These are phyloP conservation scores for Hypothenemus hampei DNA, from an alignment of 1,140 invertebrate genomes.

Conservation along the genomic window DNA sequence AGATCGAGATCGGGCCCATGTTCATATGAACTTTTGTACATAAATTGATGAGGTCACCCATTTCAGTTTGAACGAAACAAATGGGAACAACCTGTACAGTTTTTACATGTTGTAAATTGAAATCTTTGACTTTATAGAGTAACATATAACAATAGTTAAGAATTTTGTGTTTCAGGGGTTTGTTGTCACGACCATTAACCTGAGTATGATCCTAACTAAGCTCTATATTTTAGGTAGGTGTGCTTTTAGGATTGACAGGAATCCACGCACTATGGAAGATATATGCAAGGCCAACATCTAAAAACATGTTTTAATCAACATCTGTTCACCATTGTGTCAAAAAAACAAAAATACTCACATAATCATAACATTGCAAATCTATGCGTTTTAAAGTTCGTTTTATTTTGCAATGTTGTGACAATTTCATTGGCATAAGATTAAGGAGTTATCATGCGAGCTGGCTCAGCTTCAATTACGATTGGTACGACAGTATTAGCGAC, in stretches of 20 bases:
- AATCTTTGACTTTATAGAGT: too few relatives aligned
- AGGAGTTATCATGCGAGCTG: conserved; percentile 50
- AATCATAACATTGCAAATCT: conserved; percentile 52
- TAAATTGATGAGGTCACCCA: too few relatives aligned
- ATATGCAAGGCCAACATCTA: conserved; percentile 58
- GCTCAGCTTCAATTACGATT: conserved; percentile 44
- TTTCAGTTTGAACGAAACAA: too few relatives aligned
- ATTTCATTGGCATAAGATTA: conserved; percentile 51
- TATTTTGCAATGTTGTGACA: conserved; percentile 47
- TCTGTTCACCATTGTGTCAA: neutral
- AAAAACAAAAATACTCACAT: conserved; percentile 46
- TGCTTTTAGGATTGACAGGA: conserved; percentile 59
- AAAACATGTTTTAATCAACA: too few relatives aligned
- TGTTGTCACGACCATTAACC: too few relatives aligned
- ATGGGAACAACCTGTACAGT: too few relatives aligned
- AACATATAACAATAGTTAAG: too few relatives aligned
- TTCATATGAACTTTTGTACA: too few relatives aligned
- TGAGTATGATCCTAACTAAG: conserved; percentile 55
- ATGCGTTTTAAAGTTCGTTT: conserved; percentile 54
- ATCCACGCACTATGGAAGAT: conserved; percentile 62
- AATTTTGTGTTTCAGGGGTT: too few relatives aligned
- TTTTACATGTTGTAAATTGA: too few relatives aligned
- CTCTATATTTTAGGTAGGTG: conserved; percentile 60
- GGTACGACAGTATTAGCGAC: neutral
- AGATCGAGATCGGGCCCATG: too few relatives aligned